Evolutionary conservation across 2,888 invertebrate species (phyloP), one percentile per base, ranked within the genome.

Genomic region (Oscheius sp.): DNA sequence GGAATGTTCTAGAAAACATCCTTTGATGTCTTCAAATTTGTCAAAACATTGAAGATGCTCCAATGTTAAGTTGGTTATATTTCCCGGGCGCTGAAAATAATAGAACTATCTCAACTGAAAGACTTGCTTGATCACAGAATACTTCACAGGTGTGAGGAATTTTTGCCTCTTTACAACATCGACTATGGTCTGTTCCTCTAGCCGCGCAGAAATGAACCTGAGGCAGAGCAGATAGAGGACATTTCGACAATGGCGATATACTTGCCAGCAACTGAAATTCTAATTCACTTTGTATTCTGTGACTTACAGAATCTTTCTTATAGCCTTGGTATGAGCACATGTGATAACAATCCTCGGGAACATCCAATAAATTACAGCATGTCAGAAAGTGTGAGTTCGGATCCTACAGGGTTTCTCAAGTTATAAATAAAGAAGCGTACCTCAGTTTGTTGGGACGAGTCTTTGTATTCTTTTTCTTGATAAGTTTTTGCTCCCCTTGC

Each of bases 141-240:
- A 73, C 73, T 25, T 74, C 61, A 52, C 80, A 80, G 1, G 69
- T 63, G n/a, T 27, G 16, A 16, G 76, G 76, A 29, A 80, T 69
- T 2, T 56, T 27, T 41, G 70, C 72, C 25, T 69, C 69, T 9
- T 52, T 25, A 45, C 80, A 80, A 58, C 80, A 80, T 2, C 73
- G 71, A 6, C 78, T 80, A 58, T 80, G 80, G 46, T 80, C 77
- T 0, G 77, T 63, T 6, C 78, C 80, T 12, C 78, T 49, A 9
- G 80, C 77, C 1, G 80, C 80, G 64, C 80, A 80, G 52, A 78
- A 80, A 55, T 78, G 78, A n/a, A 80, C 69, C 46, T 78, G 78
- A 0, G 66, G 70, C 2, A 80, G 61, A 7, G 76, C 74, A 2
- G 68, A 61, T 1, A 74, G 45, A 0, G 75, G 76, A 66, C 80